These are phyloP conservation scores for Ichneumoninae sp. DNA, from an alignment of 2,888 invertebrate species.

Conservation along the genomic window DNA sequence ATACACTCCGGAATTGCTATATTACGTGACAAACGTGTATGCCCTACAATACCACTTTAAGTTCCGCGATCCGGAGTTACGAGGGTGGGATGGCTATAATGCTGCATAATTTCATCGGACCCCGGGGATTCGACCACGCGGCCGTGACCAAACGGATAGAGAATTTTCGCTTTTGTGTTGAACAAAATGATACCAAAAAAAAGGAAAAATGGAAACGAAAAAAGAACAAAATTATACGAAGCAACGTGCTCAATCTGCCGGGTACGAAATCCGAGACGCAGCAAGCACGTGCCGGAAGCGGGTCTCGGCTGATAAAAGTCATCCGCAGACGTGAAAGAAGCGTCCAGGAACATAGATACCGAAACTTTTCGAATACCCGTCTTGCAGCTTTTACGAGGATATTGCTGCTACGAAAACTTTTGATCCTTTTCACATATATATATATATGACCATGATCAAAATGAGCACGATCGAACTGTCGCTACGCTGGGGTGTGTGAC, in stretches of 20 bases:
- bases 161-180: neutral
- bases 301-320: slow-evolving; percentile 21
- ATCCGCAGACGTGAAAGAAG: slow-evolving; percentile 16
- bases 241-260: neutral
- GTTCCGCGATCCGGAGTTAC: neutral
- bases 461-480: slow-evolving; percentile 1
- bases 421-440: slow-evolving; percentile 18
- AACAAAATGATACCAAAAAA: neutral
- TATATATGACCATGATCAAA: neutral
- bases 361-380: slow-evolving; percentile 56
- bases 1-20: neutral
- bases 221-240: neutral
- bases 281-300: slow-evolving; percentile 9
- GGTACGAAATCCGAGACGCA: neutral
- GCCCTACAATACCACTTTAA: neutral
- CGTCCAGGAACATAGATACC: slow-evolving; percentile 23
- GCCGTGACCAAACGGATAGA: neutral
- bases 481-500: neutral
- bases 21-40: neutral
- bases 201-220: neutral
- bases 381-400: slow-evolving; percentile 9
- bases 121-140: neutral
- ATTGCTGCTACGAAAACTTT: slow-evolving; percentile 41
- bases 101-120: neutral
- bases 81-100: neutral